phyloP scores from a whole-genome alignment of 2,797 vertebrate species.

The Chiloscyllium punctatum region DNA sequence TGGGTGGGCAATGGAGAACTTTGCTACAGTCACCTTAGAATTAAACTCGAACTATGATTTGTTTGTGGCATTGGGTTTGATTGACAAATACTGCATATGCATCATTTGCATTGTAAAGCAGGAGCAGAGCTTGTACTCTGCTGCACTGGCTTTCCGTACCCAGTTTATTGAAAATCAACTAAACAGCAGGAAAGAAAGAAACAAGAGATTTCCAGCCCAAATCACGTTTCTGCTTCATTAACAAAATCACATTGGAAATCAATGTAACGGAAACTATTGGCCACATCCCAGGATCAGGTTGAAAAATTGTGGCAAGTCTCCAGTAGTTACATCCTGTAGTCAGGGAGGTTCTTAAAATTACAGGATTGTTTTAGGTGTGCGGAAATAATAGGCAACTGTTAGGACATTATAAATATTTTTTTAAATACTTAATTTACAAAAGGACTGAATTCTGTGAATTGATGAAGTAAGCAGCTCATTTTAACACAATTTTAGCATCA shows the following conservation, averaged over 20 bases:
- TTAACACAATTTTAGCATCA: background rate
- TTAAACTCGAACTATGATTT: background rate
- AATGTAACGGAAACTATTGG: background rate
- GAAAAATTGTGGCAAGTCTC: too few species aligned
- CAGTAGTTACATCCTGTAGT: background rate
- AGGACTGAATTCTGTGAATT: background rate
- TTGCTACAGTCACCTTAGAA: background rate
- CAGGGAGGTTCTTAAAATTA: background rate
- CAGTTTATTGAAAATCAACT: background rate
- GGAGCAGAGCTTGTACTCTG: background rate
- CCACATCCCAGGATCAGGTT: background rate
- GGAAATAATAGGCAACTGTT: background rate
- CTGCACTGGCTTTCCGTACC: background rate
- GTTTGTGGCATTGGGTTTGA: background rate
- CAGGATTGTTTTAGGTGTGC: background rate
- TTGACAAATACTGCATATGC: background rate
- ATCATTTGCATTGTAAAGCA: background rate
- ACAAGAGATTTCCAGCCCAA: background rate
- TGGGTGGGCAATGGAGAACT: background rate
- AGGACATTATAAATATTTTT: background rate
- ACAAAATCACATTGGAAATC: background rate
- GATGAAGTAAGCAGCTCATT: background rate
- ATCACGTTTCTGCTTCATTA: background rate
- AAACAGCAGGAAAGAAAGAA: background rate
- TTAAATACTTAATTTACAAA: background rate